Evolutionary conservation across 2,797 vertebrate species (phyloP), one percentile per base, ranked within the genome.

Genomic region (Sciurus carolinensis): DNA sequence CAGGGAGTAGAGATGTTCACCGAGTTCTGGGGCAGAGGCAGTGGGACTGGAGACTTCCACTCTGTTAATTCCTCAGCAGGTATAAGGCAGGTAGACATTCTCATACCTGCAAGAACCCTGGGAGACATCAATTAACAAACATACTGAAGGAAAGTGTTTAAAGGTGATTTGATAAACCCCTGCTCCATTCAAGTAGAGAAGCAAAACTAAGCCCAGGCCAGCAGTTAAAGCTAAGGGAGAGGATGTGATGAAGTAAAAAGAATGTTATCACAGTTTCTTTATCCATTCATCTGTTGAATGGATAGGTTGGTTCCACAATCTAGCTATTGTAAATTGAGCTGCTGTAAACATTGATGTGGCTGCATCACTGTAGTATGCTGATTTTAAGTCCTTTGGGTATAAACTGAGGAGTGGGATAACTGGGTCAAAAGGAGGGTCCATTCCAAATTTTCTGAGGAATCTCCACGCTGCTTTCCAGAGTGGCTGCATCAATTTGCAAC

Each of bases 11-110:
- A 87, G 73, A 85, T 84, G 77, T 33, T 75, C 50, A 11, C 12
- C 18, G 82, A 52, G n/a, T 67, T 94, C 59, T n/a, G 71, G 88
- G 91, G 87, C 33, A 91, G 75, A 84, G 77, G 33, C 24, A 26
- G 26, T 8, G 4, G 57, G 50, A 47, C 11, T 44, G 50, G 66
- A 39, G 89, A 59, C 15, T 80, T 77, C 22, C 11, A 44, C 7
- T 87, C 52, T 76, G 1, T 47, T 54, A 71, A 44, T 90, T 36
- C 52, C 36, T 67, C 12, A 15, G 8, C 50, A 75, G 12, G 20
- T 17, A 9, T 15, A 66, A 77, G 64, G 50, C 73, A 66, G 72
- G 71, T 9, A 66, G 76, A 18, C 24, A 5, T 59, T 75, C 50
- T 83, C 59, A n/a, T 8, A 39, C 0, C 5, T 28, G 3, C 42